Base-by-base conservation (phyloP, 2,797 vertebrate species). In the Mallotus villosus region DNA sequence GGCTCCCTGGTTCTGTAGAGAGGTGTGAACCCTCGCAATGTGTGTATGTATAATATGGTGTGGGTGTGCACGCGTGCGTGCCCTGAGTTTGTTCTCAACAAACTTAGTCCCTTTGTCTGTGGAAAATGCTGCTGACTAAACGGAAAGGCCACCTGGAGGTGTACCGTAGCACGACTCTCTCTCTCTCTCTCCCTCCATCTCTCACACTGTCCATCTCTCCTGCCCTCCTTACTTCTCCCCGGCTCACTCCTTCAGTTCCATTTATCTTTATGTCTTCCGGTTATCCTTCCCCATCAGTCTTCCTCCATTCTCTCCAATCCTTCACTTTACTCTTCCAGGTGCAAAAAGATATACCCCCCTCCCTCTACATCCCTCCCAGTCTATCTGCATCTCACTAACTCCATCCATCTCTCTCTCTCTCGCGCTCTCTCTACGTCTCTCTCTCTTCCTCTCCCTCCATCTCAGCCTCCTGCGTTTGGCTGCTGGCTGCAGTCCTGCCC, bases 91-190 rank as follows among this genome's bases (percentile, higher is more conserved):
- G 32, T 34, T 8, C 32, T 34, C 0, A 34, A 34, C 73, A 78
- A 74, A 78, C 74, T 63, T 74, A 46, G 41, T 81, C 73, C 72
- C 60, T 58, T 78, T 85, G 70, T 82, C 70, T 72, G 61, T 80
- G 67, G 81, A 71, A 55, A 34, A 58, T 59, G 72, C 68, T 82
- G 83, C 83, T 90, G 82, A 88, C 85, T 85, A 84, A 72, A 83
- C 72, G 72, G 76, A 88, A 85, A 87, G 68, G 76, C 74, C 84
- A 90, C 77, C 80, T 87, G 85, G 64, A 86, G 70, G 72, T 83
- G 63, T 70, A 71, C 69, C 60, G 63, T 74, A 63, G 32, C 32
- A 34, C 32, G 8, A 6, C 32, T 34, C 32, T 34, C 32, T 34
- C 32, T 8, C 32, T 34, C 32, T 2, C 32, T 32, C 32, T 34